phyloP scores from a whole-genome alignment of 2,797 vertebrate species.

The Paramormyrops hopkinsi region DNA sequence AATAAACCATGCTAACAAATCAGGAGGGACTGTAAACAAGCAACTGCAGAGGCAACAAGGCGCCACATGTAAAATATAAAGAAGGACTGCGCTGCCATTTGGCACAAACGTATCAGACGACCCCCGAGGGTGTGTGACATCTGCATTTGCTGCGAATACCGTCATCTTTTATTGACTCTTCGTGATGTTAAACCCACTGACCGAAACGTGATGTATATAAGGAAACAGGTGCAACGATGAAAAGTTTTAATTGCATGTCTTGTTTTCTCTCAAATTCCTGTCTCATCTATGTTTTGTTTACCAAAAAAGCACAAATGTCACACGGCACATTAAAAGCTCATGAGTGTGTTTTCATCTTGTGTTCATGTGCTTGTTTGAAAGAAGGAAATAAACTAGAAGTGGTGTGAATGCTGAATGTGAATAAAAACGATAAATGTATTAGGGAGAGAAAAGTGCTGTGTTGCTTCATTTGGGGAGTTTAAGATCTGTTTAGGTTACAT shows the following conservation, averaged over 20 bases:
- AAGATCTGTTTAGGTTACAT: not conserved
- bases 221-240: not conserved
- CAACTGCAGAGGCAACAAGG: not conserved
- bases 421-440: not conserved
- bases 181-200: conserved; percentile 1
- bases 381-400: not conserved
- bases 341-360: not conserved
- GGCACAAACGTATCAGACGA: not conserved
- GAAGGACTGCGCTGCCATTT: not conserved
- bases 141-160: not conserved
- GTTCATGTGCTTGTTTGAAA: conserved; percentile 11
- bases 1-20: not conserved
- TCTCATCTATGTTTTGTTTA: not conserved
- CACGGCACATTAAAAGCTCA: not conserved
- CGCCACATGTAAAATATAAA: not conserved
- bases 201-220: conserved; percentile 20
- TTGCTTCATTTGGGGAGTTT: not conserved
- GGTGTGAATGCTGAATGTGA: not conserved
- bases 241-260: not conserved
- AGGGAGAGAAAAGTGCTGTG: not conserved
- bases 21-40: not conserved
- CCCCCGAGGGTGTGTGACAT: not conserved
- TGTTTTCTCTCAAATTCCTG: not conserved
- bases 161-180: not conserved
- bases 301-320: not conserved